These are phyloP conservation scores for Uromys caudimaculatus DNA, from an alignment of 2,797 vertebrate species.

Conservation along the genomic window DNA sequence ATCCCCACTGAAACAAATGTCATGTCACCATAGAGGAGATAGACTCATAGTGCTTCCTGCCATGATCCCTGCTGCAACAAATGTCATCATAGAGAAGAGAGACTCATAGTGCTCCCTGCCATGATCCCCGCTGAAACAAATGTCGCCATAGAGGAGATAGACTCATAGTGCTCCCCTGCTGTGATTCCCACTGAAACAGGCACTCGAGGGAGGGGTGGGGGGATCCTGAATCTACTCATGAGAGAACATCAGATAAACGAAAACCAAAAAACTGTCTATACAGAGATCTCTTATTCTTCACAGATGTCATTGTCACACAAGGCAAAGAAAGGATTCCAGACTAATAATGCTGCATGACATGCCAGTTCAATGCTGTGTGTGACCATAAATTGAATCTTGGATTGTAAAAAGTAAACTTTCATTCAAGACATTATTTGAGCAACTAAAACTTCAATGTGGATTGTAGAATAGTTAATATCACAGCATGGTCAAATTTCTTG, in stretches of 20 bases:
- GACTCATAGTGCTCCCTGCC: no score
- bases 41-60: no score
- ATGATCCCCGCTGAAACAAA: no score
- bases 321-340: slow-evolving; percentile 3
- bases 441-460: background rate
- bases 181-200: no score
- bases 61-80: no score
- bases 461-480: background rate
- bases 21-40: no score
- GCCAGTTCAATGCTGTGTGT: background rate
- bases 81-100: no score
- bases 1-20: background rate
- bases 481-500: background rate
- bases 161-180: no score
- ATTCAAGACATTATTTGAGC: background rate
- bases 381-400: background rate
- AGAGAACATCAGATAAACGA: background rate
- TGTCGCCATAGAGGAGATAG: no score
- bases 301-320: background rate
- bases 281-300: slow-evolving; percentile 7
- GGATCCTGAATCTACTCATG: background rate
- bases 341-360: background rate
- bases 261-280: background rate
- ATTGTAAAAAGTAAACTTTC: background rate
- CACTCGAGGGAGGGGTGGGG: background rate